Evolutionary conservation across 2,113 vertebrate genomes (phyloP).

Genomic region (Brienomyrus brachyistius): DNA sequence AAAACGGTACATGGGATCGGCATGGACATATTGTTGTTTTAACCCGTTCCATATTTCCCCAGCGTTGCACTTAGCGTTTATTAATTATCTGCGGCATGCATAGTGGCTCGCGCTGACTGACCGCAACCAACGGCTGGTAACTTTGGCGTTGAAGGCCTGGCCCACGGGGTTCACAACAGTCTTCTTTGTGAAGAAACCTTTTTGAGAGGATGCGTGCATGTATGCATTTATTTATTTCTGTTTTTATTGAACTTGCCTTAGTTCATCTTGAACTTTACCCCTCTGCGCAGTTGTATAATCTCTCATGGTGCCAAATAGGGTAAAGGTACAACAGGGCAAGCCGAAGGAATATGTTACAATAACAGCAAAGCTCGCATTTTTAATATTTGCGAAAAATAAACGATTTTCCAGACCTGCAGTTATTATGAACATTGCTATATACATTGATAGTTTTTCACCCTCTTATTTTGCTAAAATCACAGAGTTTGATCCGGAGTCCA

Average conservation of each 20-base stretch:
- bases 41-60: not conserved
- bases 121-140: not conserved
- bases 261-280: constrained; percentile 37
- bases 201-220: not conserved
- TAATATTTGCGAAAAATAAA: not conserved
- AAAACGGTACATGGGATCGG: not conserved
- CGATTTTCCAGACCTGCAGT: not conserved
- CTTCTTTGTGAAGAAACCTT: not conserved
- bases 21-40: not conserved
- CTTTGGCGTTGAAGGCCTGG: not conserved
- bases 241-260: not conserved
- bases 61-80: not conserved
- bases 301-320: not conserved
- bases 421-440: not conserved
- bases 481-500: too few species aligned
- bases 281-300: constrained; percentile 1
- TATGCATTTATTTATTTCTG: not conserved
- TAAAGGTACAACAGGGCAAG: not conserved
- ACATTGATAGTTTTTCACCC: not conserved
- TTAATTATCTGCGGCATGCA: not conserved
- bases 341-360: not conserved
- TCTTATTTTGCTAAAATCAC: not conserved
- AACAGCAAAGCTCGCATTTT: not conserved
- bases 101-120: not conserved
- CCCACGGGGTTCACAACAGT: not conserved